Base-by-base conservation (phyloP, 2,797 vertebrate species). In the Sciurus carolinensis region DNA sequence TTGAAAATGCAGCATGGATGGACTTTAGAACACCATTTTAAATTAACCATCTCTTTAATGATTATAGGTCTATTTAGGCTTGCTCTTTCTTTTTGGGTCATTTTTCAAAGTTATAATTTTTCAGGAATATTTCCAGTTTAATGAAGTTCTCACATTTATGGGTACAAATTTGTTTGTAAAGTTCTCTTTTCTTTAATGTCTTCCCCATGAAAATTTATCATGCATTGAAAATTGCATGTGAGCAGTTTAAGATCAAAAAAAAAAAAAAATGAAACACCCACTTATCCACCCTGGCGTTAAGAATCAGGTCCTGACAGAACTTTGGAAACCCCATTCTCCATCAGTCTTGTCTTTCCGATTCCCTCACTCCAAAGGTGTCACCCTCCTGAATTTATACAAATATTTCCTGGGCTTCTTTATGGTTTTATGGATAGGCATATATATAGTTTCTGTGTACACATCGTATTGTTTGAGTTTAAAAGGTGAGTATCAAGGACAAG, bases 291-390 rank as follows among this genome's bases (percentile, higher is more conserved):
- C 36, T 10, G 0, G 0, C 1, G 20, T 67, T 6, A 4, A 8
- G 64, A 75, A 3, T 13, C 33, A 0, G 22, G 3, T 17, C 57
- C 59, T 0, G 0, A 10, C 8, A 0, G 5, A 9, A 26, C 69
- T 15, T 7, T 0, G 0, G 3, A 17, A 36, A 22, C 13, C 76
- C 18, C 2, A 0, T 0, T 3, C 20, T 8, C 18, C 5, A 0
- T 22, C 33, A 7, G 0, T 1, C 71, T n/a, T 52, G 7, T 9
- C 57, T 28, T 33, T 57, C 1, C 1, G 1, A 11, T 0, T 6
- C 33, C 42, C 62, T 54, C 67, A 42, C 39, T 50, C 17, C 5
- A 1, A 4, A 50, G 15, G 10, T 2, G 0, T 0, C 28, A 4
- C 7, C 22, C 9, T n/a, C 36, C 8, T n/a, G 47, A n/a, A 47